Evolutionary conservation across 1,140 invertebrate genomes (phyloP).

Genomic region (Riptortus pedestris): DNA sequence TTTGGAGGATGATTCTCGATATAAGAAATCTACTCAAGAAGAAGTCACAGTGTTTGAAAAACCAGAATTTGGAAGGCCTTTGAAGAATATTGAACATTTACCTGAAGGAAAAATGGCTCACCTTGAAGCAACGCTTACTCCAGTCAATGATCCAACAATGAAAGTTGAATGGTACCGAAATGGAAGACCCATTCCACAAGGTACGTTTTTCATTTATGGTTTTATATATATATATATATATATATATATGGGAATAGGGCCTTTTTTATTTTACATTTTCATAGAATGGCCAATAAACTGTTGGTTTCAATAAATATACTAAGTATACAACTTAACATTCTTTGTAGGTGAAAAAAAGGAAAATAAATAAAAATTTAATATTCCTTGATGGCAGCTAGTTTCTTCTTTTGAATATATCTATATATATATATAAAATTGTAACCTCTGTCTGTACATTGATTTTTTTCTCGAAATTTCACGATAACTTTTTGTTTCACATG

Average conservation of each 20-base stretch:
- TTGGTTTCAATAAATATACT: too few species aligned
- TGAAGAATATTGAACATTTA: conserved; percentile 71
- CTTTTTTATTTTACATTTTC: background rate
- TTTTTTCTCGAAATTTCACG: too few species aligned
- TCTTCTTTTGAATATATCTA: too few species aligned
- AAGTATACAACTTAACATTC: too few species aligned
- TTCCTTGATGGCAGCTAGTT: too few species aligned
- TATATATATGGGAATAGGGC: background rate
- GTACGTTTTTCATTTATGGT: conserved; percentile 35
- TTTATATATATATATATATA: conserved; percentile 16
- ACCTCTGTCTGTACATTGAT: too few species aligned
- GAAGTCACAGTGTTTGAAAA: conserved; percentile 68
- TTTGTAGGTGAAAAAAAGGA: too few species aligned
- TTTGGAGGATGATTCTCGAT: conserved; percentile 75
- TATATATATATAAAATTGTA: too few species aligned
- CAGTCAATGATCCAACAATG: conserved; percentile 91
- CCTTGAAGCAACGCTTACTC: conserved; percentile 88
- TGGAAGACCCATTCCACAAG: conserved; percentile 76
- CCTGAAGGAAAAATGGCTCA: conserved; percentile 83
- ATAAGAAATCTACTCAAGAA: conserved; percentile 56
- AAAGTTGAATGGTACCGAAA: conserved; percentile 92
- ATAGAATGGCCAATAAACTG: too few species aligned
- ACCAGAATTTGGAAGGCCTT: conserved; percentile 76
- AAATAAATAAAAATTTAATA: too few species aligned
- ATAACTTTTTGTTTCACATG: too few species aligned